A percentile compares a stretch with the other conserved stretches of the same genome.
Evolutionary conservation across 2,888 invertebrate genomes (phyloP).

Genomic region (Maniola hyperantus): DNA sequence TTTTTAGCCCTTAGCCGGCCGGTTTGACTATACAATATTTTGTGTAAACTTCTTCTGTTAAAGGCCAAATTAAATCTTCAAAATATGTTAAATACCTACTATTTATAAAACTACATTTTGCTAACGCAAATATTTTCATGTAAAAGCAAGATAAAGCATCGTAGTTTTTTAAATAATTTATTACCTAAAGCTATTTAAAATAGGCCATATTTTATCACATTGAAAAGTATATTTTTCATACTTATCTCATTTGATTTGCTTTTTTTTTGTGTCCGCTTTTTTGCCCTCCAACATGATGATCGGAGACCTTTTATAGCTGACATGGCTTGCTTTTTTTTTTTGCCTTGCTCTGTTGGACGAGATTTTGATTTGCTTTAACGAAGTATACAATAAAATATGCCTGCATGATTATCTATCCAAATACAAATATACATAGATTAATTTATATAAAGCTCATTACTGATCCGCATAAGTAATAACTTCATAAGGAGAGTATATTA

Average conservation of each 20-base stretch:
- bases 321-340: not conserved
- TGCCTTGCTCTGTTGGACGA: too few relatives aligned
- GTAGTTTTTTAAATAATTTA: not conserved
- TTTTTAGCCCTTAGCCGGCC: too few relatives aligned
- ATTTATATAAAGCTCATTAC: conserved; percentile 1
- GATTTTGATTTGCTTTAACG: not conserved
- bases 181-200: not conserved
- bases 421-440: not conserved
- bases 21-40: too few relatives aligned
- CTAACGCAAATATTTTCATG: not conserved
- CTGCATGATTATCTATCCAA: not conserved
- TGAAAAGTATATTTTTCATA: not conserved
- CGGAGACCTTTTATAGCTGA: too few relatives aligned
- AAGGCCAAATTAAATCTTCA: not conserved
- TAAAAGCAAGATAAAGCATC: conserved; percentile 3
- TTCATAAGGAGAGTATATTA: not conserved
- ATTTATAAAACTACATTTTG: not conserved
- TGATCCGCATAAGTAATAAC: not conserved
- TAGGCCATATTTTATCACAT: not conserved
- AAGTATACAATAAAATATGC: not conserved
- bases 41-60: not conserved
- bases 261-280: too few relatives aligned
- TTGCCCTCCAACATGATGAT: too few relatives aligned
- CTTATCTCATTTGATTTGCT: not conserved
- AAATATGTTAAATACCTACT: not conserved